Evolutionary conservation across 2,888 invertebrate species (phyloP).

Genomic region (Cephus pulcher): DNA sequence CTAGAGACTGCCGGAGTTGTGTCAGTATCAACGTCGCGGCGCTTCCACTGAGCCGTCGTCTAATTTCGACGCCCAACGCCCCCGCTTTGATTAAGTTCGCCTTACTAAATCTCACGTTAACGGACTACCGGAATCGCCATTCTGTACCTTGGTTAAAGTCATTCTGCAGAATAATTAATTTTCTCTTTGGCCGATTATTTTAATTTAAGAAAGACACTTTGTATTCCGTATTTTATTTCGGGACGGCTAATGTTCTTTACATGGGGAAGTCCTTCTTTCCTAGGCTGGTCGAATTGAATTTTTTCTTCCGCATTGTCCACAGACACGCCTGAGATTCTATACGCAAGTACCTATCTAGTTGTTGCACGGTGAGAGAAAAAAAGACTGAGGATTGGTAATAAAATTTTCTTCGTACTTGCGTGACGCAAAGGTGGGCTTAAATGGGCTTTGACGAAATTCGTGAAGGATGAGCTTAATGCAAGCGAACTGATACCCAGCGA

Average conservation of each 20-base stretch:
- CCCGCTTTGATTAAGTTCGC: slow-evolving; percentile 25
- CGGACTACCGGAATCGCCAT: slow-evolving; percentile 14
- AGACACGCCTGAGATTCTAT: not conserved
- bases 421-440: not conserved
- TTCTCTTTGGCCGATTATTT: not conserved
- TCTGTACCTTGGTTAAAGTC: slow-evolving; percentile 18
- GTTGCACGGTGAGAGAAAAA: not conserved
- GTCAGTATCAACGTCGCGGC: slow-evolving; percentile 21
- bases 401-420: slow-evolving; percentile 5
- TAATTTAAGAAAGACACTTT: not conserved
- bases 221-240: not conserved
- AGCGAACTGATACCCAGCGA: not conserved
- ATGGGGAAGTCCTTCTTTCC: not conserved
- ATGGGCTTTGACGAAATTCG: not conserved
- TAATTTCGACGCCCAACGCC: slow-evolving; percentile 31
- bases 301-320: not conserved
- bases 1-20: slow-evolving; percentile 33
- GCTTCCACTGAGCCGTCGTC: slow-evolving; percentile 33
- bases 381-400: not conserved
- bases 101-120: slow-evolving; percentile 22
- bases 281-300: not conserved
- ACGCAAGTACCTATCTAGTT: not conserved
- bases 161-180: not conserved
- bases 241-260: not conserved
- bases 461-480: not conserved